Base-by-base conservation (phyloP, 2,888 invertebrate genomes). In the Notodonta ziczac region DNA sequence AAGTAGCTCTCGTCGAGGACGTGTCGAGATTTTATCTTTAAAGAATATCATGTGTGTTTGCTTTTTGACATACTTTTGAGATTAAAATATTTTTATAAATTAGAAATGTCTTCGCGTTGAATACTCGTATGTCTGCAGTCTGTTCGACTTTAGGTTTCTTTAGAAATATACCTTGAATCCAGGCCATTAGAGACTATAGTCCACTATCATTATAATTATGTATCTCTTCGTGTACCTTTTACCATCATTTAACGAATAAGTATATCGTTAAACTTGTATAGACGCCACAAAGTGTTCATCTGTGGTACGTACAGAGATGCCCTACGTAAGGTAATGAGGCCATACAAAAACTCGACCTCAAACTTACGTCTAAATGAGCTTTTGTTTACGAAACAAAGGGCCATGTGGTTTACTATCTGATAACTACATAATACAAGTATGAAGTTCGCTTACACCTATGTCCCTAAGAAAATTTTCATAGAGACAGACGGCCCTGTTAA, bases 1-100 rank as follows among this genome's bases (percentile, higher is more conserved):
- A 71, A 80, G 74, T 75, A 72, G 69, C 56, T 58, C 63, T 65
- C 65, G 60, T 54, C 60, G 57, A 35, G 65, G 68, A 56, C 60
- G 66, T 51, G 65, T 57, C 53, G 56, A 70, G 74, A 81, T 80
- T 69, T 61, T 66, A 76, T 73, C 73, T 73, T 54, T 55, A 62
- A 62, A 60, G 50, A 24, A 24, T 42, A 42, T 42, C 42, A 42
- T 42, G 24, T 24, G 1, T 24, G 24, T 24, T 24, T 24, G 42
- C 1, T 4, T 8, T 9, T 10, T 42, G 10, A 42, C 42, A 10
- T 9, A 42, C 42, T 42, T 24, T 42, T 42, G 42, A 10, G 9
- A 9, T 42, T 0, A 42, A 7, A 9, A n/a, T n/a, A 6, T 5
- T 46, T 46, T 4, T 46, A n/a, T n/a, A 4, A n/a, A n/a, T n/a